Evolutionary conservation across 2,113 vertebrate genomes (phyloP).

Genomic region (Polypterus senegalus): DNA sequence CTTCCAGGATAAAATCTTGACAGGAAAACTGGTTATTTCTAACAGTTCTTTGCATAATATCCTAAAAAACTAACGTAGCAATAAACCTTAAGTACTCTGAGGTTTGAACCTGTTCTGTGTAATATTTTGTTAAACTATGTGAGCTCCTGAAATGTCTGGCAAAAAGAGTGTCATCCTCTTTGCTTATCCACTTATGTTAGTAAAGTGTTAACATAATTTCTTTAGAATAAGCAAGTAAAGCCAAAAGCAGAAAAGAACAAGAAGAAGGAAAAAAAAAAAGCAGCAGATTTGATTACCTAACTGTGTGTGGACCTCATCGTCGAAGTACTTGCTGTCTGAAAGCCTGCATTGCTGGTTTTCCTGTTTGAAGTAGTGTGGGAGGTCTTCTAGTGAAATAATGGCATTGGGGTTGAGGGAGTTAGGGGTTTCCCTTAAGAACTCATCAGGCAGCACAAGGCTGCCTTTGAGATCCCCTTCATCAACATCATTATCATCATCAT

Average conservation of each 20-base stretch:
- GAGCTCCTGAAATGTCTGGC: no score
- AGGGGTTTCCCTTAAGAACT: slow-evolving; percentile 37
- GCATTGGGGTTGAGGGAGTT: slow-evolving; percentile 53
- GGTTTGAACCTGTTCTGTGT: no score
- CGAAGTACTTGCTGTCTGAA: slow-evolving; percentile 51
- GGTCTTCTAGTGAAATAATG: slow-evolving; percentile 44
- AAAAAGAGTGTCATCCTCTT: no score
- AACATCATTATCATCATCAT: slow-evolving; percentile 41
- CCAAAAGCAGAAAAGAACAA: slow-evolving; percentile 42
- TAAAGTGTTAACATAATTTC: background rate
- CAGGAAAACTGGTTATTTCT: slow-evolving; percentile 23
- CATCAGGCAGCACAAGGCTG: slow-evolving; percentile 28
- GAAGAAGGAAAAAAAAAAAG: slow-evolving; percentile 44
- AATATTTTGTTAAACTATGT: no score
- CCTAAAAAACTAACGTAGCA: slow-evolving; percentile 1
- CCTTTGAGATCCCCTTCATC: slow-evolving; percentile 28
- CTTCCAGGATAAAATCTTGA: slow-evolving; percentile 39
- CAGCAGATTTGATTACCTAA: slow-evolving; percentile 62
- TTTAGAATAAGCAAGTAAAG: slow-evolving; percentile 43
- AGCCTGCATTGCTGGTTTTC: slow-evolving; percentile 51
- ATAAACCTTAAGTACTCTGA: no score
- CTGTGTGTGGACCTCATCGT: slow-evolving; percentile 50
- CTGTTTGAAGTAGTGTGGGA: slow-evolving; percentile 44
- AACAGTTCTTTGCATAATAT: slow-evolving; percentile 14
- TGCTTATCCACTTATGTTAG: no score